A percentile compares a stretch with the other conserved stretches of the same genome.
phyloP scores from a whole-genome alignment of 2,888 invertebrate genomes.

The Chaetogeoica ovagalla region DNA sequence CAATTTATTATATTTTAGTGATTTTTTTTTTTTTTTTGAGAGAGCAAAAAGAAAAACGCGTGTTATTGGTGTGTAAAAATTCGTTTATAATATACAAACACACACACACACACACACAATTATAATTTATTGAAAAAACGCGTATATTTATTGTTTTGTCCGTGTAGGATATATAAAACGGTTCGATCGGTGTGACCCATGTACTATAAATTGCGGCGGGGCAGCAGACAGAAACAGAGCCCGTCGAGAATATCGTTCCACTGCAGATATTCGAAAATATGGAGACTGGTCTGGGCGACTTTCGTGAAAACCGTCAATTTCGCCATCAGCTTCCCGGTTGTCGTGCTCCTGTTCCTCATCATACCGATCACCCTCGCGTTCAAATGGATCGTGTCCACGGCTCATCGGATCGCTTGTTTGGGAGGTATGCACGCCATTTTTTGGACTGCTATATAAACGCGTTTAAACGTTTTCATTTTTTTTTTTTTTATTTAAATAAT shows the following conservation, averaged over 20 bases:
- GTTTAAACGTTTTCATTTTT: no score
- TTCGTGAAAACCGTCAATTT: slow-evolving; percentile 59
- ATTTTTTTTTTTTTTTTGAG: no score
- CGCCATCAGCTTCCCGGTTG: slow-evolving; percentile 60
- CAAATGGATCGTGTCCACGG: slow-evolving; percentile 55
- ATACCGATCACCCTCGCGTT: slow-evolving; percentile 56
- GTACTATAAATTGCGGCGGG: slow-evolving; percentile 45
- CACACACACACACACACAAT: no score
- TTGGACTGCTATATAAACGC: no score
- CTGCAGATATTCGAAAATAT: slow-evolving; percentile 59
- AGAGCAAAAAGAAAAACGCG: no score
- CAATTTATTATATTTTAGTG: no score
- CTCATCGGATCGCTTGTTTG: slow-evolving; percentile 55
- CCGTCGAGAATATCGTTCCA: slow-evolving; percentile 58
- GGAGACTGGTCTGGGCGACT: slow-evolving; percentile 58
- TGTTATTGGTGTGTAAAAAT: no score
- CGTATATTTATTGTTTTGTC: no score
- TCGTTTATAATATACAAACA: no score
- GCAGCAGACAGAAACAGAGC: slow-evolving; percentile 17
- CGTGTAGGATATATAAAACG: background rate
- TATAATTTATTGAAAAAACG: no score
- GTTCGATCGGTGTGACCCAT: slow-evolving; percentile 1
- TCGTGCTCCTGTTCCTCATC: slow-evolving; percentile 59
- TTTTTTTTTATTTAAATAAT: no score
- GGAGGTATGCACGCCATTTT: slow-evolving; percentile 54